phyloP scores from a whole-genome alignment of 2,113 vertebrate species.

The Campylorhamphus procurvoides region DNA sequence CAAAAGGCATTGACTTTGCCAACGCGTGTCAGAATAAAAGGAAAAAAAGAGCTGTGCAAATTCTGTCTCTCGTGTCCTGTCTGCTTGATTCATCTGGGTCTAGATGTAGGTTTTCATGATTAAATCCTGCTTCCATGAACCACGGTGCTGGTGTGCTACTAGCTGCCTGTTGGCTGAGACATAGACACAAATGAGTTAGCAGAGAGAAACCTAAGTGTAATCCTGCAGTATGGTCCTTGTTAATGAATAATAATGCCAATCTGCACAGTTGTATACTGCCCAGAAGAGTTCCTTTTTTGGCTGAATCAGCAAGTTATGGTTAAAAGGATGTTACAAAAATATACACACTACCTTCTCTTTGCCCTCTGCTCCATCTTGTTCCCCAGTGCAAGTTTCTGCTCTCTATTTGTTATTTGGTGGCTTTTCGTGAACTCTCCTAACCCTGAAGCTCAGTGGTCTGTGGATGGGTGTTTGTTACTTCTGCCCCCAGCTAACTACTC shows the following conservation, averaged over 20 bases:
- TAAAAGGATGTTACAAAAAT: not conserved
- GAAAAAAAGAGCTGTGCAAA: not conserved
- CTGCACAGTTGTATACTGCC: not conserved
- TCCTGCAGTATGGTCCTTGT: not conserved
- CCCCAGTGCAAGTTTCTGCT: not conserved
- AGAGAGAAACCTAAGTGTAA: not conserved
- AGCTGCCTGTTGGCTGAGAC: not conserved
- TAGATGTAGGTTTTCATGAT: not conserved
- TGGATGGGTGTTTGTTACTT: not conserved
- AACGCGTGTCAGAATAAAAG: not conserved
- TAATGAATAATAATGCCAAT: not conserved
- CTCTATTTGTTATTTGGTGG: not conserved
- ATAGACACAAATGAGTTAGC: not conserved
- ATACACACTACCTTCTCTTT: not conserved
- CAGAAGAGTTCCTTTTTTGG: not conserved
- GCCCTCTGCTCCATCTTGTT: not conserved
- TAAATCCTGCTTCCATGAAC: not conserved
- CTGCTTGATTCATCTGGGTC: not conserved
- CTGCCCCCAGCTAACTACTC: not conserved
- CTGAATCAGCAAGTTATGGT: not conserved
- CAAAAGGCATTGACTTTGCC: not conserved
- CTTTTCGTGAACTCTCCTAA: not conserved
- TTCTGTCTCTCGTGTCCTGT: rapidly evolving
- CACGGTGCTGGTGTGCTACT: not conserved
- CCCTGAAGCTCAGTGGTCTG: not conserved